Evolutionary conservation across 2,888 invertebrate species (phyloP).

Genomic region (Yponomeuta plumbellus): DNA sequence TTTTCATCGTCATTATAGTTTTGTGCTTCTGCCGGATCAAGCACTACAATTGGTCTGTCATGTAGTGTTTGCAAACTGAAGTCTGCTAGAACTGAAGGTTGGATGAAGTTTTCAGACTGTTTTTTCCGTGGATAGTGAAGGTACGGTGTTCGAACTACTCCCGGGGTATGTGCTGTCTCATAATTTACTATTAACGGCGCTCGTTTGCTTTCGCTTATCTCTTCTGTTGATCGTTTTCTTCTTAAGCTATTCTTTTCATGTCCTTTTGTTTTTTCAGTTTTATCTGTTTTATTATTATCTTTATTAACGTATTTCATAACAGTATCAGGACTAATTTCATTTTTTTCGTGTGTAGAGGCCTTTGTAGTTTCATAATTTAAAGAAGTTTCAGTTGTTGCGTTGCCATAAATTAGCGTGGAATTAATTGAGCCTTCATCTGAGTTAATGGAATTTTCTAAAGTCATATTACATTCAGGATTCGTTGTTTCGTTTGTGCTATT

Average conservation of each 20-base stretch:
- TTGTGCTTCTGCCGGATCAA: neutral
- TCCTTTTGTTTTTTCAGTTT: conserved; percentile 29
- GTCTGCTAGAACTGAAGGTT: conserved; percentile 48
- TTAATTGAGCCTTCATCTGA: neutral
- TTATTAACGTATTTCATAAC: conserved; percentile 52
- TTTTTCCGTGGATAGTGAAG: neutral
- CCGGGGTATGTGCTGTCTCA: conserved; percentile 41
- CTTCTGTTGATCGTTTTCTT: conserved; percentile 27
- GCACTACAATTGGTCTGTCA: neutral
- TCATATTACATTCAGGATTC: neutral
- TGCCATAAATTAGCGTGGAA: neutral
- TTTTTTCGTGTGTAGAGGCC: conserved; percentile 32
- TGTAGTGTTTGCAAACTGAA: conserved; percentile 58
- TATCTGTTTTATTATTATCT: conserved; percentile 31
- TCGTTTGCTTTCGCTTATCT: conserved; percentile 20
- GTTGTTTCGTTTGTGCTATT: neutral
- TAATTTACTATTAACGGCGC: conserved; percentile 45
- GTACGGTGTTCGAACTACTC: neutral
- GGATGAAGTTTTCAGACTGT: conserved; percentile 31
- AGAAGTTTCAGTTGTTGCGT: conserved; percentile 15
- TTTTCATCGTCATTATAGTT: neutral
- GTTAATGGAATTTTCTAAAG: neutral
- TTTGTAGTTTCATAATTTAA: conserved; percentile 29
- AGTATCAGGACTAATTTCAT: neutral
- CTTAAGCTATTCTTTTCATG: conserved; percentile 52